These are phyloP conservation scores for Nemotelus nigrinus DNA, from an alignment of 2,888 invertebrate species.

Conservation along the genomic window DNA sequence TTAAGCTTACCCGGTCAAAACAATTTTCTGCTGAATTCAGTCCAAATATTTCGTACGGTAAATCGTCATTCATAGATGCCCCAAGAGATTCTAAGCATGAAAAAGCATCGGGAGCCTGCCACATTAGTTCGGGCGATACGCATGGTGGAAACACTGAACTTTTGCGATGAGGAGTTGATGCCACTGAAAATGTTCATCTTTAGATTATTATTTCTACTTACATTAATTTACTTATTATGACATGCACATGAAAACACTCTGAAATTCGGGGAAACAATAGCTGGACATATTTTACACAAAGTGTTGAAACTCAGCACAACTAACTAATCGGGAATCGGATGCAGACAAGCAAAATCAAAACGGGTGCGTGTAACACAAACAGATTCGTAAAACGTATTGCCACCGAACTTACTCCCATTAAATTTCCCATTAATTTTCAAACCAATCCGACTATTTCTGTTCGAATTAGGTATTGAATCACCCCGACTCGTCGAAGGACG, in stretches of 20 bases:
- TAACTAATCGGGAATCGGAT: too few relatives aligned
- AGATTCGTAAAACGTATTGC: background rate
- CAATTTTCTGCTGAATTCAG: conserved; percentile 60
- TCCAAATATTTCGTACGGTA: conserved; percentile 64
- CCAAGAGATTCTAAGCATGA: conserved; percentile 64
- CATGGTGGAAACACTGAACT: conserved; percentile 59
- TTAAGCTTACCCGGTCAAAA: conserved; percentile 60
- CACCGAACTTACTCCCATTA: conserved; percentile 36
- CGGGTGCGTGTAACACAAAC: background rate
- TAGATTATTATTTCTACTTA: too few relatives aligned
- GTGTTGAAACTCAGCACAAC: too few relatives aligned
- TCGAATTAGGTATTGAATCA: conserved; percentile 55
- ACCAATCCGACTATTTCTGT: conserved; percentile 60
- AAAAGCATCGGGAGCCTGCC: conserved; percentile 64
- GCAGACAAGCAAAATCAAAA: too few relatives aligned
- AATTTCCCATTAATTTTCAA: conserved; percentile 57
- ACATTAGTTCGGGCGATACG: conserved; percentile 62
- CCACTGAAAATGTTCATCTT: conserved; percentile 42
- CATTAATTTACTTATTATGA: too few relatives aligned
- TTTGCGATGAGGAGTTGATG: conserved; percentile 59
- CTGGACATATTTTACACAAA: too few relatives aligned
- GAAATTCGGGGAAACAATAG: too few relatives aligned
- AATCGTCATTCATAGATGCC: conserved; percentile 60
- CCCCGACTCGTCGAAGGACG: conserved; percentile 64
- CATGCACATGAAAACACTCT: too few relatives aligned